Conservation (phyloP, 2,888 invertebrate genomes). For the Sinodicranocentrus sp. region DNA sequence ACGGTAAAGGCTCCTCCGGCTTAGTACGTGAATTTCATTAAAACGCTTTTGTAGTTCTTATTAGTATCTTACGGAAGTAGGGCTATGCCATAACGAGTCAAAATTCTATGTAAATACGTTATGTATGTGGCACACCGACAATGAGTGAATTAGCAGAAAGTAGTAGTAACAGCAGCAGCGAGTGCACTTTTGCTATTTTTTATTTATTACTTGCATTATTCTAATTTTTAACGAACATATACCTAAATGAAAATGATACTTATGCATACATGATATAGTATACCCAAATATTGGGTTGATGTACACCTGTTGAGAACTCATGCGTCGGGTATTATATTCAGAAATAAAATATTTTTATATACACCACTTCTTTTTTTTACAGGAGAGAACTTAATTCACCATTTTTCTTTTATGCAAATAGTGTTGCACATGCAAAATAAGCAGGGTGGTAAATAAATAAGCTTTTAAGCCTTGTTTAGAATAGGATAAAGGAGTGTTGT, state of each 20-base stretch:
- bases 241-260: neutral
- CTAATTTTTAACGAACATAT: slow-evolving; percentile 21
- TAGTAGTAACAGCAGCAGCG: slow-evolving; percentile 7
- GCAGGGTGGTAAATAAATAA: neutral
- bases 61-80: neutral
- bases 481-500: neutral
- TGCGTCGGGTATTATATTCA: neutral
- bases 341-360: slow-evolving; percentile 8
- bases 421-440: slow-evolving; percentile 7
- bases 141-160: slow-evolving; percentile 27
- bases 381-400: neutral
- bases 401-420: neutral
- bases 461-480: slow-evolving; percentile 6
- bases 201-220: slow-evolving; percentile 23
- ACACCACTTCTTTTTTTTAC: neutral
- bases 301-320: slow-evolving; percentile 22
- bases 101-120: neutral
- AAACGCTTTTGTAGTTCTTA: neutral
- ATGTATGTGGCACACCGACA: slow-evolving; percentile 29
- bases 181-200: slow-evolving; percentile 17
- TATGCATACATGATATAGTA: neutral
- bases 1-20: neutral
- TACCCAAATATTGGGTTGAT: neutral
- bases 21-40: slow-evolving; percentile 13
- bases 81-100: slow-evolving; percentile 17